Evolutionary conservation across 2,888 invertebrate genomes (phyloP), one percentile per base, ranked within the genome.

Genomic region (Amblyteles armatorius): DNA sequence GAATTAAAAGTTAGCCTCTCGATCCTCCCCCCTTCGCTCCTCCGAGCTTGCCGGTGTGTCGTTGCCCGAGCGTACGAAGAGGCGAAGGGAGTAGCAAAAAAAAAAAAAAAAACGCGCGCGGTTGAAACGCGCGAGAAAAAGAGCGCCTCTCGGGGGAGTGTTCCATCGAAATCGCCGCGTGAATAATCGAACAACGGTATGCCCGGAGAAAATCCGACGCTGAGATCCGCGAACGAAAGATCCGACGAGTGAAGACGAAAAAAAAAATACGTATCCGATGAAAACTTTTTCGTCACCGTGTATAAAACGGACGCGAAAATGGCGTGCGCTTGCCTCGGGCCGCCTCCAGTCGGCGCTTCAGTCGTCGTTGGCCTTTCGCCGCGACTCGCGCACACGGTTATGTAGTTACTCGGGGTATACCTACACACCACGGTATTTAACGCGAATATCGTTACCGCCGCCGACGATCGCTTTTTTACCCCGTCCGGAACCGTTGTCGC

Each of bases 301-400:
- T 69, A 69, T 81, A 65, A 3, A 57, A 52, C n/a, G 36, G 13
- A 19, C 6, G 40, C 19, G 60, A 83, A 80, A 77, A 83, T 80
- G 83, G 83, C 80, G 81, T 69, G 76, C 36, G 60, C 60, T 44
- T 22, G 63, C 72, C 60, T 22, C 50, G 22, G 63, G 67, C 74
- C 82, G 88, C 76, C 91, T 84, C 84, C 68, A 78, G 88, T 85
- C 86, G 90, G 83, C 91, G 91, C 89, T 86, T 88, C 88, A 73
- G 87, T 88, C 88, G 90, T 86, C 82, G 86, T 80, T 74, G 84
- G 90, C 85, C 87, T 87, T 88, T 87, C 87, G 88, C 88, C 85
- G 88, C 85, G 88, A 87, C 86, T 83, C 83, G 74, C 86, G 82
- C 76, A 71, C 79, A 68, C 80, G 71, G 67, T 80, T 40, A 63